Conservation (phyloP, 2,797 vertebrate genomes). For the Cryptoprocta ferox region DNA sequence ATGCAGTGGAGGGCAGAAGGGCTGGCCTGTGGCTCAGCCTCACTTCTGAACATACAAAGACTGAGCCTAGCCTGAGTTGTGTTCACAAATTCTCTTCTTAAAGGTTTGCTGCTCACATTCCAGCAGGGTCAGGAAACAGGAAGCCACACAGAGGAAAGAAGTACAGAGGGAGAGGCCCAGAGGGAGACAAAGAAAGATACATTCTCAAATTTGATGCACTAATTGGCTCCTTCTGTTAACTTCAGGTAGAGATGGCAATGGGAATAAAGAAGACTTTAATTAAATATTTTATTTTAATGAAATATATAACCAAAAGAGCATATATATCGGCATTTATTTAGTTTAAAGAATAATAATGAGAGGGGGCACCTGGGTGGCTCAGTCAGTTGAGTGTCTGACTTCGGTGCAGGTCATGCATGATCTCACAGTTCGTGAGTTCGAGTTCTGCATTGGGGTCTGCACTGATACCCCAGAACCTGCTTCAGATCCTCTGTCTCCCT, state of each 20-base stretch:
- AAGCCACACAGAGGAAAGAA: constrained; percentile 67
- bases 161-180: neutral
- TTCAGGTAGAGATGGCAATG: neutral
- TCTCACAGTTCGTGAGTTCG: no score
- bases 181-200: neutral
- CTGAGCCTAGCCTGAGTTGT: neutral
- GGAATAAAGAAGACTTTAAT: neutral
- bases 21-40: neutral
- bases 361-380: neutral
- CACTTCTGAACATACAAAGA: neutral
- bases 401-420: no score
- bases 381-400: no score
- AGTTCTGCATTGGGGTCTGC: no score
- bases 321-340: neutral
- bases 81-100: constrained; percentile 7
- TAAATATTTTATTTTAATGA: constrained; percentile 14
- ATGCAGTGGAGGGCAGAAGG: neutral
- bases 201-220: neutral
- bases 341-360: constrained; percentile 1
- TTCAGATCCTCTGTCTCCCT: no score
- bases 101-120: constrained; percentile 51
- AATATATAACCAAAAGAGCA: neutral
- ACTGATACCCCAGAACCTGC: no score
- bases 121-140: constrained; percentile 20
- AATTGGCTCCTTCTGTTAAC: neutral